A percentile compares a stretch with the other conserved stretches of the same genome.
Conservation (phyloP, 2,113 vertebrate genomes). For the Ictidomys tridecemlineatus region DNA sequence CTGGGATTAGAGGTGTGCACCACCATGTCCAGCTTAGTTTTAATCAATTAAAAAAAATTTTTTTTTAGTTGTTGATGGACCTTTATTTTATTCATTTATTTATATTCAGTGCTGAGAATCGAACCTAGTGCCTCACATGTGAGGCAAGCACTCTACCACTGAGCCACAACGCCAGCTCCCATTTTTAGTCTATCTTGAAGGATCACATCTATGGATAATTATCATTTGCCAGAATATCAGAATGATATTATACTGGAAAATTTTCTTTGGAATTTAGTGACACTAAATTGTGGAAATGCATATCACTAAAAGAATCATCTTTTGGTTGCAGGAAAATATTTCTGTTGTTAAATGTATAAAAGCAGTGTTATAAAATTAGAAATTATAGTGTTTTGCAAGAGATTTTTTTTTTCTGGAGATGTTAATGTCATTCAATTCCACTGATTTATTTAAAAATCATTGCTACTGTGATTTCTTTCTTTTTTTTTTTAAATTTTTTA, state of each 20-base stretch:
- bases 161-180: too few species aligned
- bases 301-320: neutral
- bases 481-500: too few species aligned
- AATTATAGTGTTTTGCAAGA: neutral
- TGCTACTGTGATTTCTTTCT: neutral
- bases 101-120: too few species aligned
- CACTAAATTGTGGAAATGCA: neutral
- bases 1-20: too few species aligned
- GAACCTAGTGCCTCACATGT: too few species aligned
- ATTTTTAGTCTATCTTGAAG: neutral
- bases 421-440: neutral
- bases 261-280: neutral
- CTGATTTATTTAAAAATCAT: neutral
- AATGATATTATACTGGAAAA: neutral
- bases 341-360: neutral
- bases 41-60: too few species aligned
- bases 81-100: too few species aligned
- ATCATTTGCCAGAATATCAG: neutral
- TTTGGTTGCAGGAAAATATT: neutral
- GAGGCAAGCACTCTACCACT: too few species aligned
- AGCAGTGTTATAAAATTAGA: neutral
- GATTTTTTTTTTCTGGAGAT: neutral
- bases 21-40: neutral
- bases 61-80: too few species aligned
- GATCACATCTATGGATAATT: neutral